These are phyloP conservation scores for Chalcis sispes DNA, from an alignment of 2,888 invertebrate genomes.

Conservation along the genomic window DNA sequence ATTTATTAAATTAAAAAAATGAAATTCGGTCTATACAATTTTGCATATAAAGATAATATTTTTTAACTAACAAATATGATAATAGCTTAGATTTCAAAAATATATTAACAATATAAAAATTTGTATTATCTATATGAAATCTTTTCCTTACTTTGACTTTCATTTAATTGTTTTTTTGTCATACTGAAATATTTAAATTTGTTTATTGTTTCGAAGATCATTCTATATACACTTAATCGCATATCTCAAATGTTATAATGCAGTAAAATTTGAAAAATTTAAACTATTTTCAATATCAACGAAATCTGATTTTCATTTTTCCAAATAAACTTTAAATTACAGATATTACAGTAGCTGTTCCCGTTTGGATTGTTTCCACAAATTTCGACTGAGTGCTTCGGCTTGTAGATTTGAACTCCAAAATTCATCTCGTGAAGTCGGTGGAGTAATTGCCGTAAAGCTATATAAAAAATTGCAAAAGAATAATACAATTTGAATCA, in stretches of 20 bases:
- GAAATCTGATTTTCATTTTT: too few relatives aligned
- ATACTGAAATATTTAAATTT: too few relatives aligned
- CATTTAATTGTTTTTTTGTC: too few relatives aligned
- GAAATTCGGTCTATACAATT: not conserved
- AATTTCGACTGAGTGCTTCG: conserved; percentile 78
- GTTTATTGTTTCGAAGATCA: not conserved
- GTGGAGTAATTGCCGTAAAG: conserved; percentile 78
- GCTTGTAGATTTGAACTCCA: conserved; percentile 79
- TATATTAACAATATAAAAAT: too few relatives aligned
- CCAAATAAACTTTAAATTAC: too few relatives aligned
- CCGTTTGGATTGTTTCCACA: conserved; percentile 80
- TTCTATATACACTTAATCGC: too few relatives aligned
- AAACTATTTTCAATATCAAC: too few relatives aligned
- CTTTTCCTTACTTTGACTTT: too few relatives aligned
- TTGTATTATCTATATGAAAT: too few relatives aligned
- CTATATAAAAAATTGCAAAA: conserved; percentile 71
- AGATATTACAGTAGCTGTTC: conserved; percentile 52
- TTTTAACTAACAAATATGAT: not conserved
- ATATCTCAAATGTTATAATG: too few relatives aligned
- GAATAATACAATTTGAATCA: not conserved
- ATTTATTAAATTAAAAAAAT: too few relatives aligned
- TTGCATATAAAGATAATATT: not conserved
- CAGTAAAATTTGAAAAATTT: conserved; percentile 13
- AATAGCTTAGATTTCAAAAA: too few relatives aligned
- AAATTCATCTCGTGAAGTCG: conserved; percentile 78